Conservation (phyloP, 2,113 vertebrate genomes). For the Zingel zingel region DNA sequence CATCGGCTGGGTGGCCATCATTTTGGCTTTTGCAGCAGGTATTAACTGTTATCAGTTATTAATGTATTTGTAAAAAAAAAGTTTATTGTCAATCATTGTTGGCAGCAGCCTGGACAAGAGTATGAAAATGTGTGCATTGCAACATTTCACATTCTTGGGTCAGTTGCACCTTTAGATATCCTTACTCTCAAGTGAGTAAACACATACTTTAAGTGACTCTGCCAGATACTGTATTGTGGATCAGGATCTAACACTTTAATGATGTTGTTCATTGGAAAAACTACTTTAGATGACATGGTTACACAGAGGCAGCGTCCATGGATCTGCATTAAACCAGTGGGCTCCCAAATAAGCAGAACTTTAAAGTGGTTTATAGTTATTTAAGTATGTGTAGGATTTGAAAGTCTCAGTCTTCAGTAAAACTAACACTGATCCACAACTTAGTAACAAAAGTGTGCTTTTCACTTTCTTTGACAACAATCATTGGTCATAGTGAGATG, state of each 20-base stretch:
- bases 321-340: not conserved
- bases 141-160: not conserved
- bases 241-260: too few species aligned
- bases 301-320: not conserved
- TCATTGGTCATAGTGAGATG: not conserved
- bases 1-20: conserved; percentile 85
- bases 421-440: not conserved
- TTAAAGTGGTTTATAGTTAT: not conserved
- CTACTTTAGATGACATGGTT: not conserved
- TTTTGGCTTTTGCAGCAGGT: conserved; percentile 85
- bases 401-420: not conserved
- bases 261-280: not conserved
- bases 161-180: not conserved
- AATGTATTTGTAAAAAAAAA: not conserved
- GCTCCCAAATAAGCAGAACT: not conserved
- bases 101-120: not conserved
- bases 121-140: not conserved
- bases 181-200: not conserved
- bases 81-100: conserved; percentile 3
- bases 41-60: conserved; percentile 19
- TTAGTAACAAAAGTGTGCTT: too few species aligned
- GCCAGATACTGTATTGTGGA: not conserved
- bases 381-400: not conserved
- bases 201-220: not conserved
- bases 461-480: too few species aligned